Base-by-base conservation (phyloP, 2,797 vertebrate species). In the Acanthurus tractus region DNA sequence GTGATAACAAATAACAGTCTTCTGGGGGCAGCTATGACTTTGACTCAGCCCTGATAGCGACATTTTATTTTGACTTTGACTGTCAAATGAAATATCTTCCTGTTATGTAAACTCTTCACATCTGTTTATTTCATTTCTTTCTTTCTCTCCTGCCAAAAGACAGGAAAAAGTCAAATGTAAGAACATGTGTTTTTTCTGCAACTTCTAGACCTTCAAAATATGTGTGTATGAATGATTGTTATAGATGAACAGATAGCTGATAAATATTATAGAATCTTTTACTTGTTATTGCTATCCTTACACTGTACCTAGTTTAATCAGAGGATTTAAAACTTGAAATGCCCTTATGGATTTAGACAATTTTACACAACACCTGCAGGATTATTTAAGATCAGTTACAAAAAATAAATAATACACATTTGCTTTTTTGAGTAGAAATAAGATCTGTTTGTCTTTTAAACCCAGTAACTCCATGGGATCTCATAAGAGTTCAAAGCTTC, bases 401-500 rank as follows among this genome's bases (percentile, higher is more conserved):
- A 34, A 46, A 54, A 62, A 3, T 5, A 34, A 22, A 1, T 17
- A 0, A 23, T 25, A 22, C 7, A 20, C 44, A n/a, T 55, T 12
- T 25, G 45, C 6, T 42, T 3, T 70, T 68, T 36, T 0, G 53
- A 29, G 15, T 22, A 63, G 63, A 67, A 52, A 52, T 67, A 6
- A 78, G 79, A 70, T 15, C 18, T 29, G n/a, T 76, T 64, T n/a
- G 5, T 70, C 59, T 69, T 25, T 3, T 11, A 1, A 67, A 63
- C 10, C 25, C 25, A 20, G 22, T 18, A 25, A 57, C 63, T 65
- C 49, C 46, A 42, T 50, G 6, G 59, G 68, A 61, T 49, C 58
- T 74, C 55, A 36, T 29, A 23, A 68, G 52, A 67, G 45, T 78
- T 79, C 63, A 50, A 25, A 74, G 40, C 49, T 65, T 78, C 54